These are phyloP conservation scores for Eristalinus sepulchralis DNA, from an alignment of 2,888 invertebrate species.

Conservation along the genomic window DNA sequence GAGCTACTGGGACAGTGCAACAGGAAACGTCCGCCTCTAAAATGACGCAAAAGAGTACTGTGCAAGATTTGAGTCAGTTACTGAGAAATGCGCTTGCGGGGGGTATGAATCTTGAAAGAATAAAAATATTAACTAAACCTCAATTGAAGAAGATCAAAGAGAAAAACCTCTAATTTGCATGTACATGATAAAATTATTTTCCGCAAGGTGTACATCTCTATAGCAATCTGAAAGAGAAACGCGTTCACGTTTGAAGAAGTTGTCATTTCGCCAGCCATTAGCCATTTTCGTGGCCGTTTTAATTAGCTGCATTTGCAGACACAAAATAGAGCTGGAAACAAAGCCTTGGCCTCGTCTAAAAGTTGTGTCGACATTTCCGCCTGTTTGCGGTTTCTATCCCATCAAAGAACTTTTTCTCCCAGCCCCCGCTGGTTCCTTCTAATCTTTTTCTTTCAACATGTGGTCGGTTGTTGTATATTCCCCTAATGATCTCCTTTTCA, in stretches of 20 bases:
- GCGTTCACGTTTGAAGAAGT: not conserved
- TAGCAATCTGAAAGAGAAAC: not conserved
- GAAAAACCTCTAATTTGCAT: not conserved
- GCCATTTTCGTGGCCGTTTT: conserved; percentile 17
- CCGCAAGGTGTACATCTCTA: not conserved
- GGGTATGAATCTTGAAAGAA: too few species aligned
- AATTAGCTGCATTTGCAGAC: conserved; percentile 31
- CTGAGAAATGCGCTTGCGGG: too few species aligned
- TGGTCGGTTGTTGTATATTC: conserved; percentile 29
- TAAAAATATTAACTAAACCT: too few species aligned
- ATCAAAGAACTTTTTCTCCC: conserved; percentile 28
- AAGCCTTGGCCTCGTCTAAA: conserved; percentile 13
- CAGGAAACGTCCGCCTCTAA: too few species aligned
- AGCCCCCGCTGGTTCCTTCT: not conserved
- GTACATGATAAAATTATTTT: not conserved
- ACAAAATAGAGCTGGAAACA: conserved; percentile 14
- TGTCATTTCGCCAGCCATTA: not conserved
- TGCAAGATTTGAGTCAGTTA: too few species aligned
- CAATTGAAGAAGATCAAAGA: too few species aligned
- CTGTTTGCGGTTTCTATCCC: conserved; percentile 24
- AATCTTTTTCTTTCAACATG: conserved; percentile 31
- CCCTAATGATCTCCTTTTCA: conserved; percentile 46
- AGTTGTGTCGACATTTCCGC: conserved; percentile 34
- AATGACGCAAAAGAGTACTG: too few species aligned
- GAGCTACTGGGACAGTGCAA: too few species aligned